Conservation (phyloP, 2,888 invertebrate species). For the Pheosia gnoma region DNA sequence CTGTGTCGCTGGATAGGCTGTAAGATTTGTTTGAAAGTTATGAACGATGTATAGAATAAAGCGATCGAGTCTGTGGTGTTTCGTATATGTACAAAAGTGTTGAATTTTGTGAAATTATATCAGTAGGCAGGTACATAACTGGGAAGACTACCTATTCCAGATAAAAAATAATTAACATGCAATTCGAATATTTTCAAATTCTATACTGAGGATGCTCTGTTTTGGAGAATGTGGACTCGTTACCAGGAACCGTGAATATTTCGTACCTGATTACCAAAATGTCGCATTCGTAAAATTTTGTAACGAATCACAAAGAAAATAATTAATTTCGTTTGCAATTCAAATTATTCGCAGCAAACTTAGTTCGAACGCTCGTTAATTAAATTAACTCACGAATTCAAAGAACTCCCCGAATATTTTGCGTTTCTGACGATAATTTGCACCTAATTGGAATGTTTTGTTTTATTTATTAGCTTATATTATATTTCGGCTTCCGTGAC, state of each 20-base stretch:
- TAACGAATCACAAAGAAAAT: slow-evolving; percentile 47
- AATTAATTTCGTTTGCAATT: slow-evolving; percentile 58
- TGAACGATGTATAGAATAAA: neutral
- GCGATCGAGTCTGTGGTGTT: neutral
- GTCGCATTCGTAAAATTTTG: slow-evolving; percentile 21
- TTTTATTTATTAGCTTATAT: slow-evolving; percentile 9
- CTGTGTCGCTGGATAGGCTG: slow-evolving; percentile 10
- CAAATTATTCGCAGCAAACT: slow-evolving; percentile 45
- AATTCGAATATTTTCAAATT: no score
- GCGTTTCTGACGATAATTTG: slow-evolving; percentile 28
- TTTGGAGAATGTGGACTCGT: no score
- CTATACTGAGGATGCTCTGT: no score
- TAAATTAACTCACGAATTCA: slow-evolving; percentile 41
- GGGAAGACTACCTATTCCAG: no score
- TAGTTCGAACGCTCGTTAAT: slow-evolving; percentile 48
- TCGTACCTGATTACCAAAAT: slow-evolving; percentile 17
- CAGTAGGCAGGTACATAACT: no score
- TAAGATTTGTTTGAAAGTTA: slow-evolving; percentile 6
- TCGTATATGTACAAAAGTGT: neutral
- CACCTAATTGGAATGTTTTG: slow-evolving; percentile 16
- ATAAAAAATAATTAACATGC: no score
- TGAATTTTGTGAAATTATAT: neutral
- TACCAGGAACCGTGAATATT: neutral
- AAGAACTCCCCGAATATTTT: slow-evolving; percentile 29
- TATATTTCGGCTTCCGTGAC: neutral